These are phyloP conservation scores for Muntiacus muntjak DNA, from an alignment of 2,113 vertebrate genomes.

Conservation along the genomic window DNA sequence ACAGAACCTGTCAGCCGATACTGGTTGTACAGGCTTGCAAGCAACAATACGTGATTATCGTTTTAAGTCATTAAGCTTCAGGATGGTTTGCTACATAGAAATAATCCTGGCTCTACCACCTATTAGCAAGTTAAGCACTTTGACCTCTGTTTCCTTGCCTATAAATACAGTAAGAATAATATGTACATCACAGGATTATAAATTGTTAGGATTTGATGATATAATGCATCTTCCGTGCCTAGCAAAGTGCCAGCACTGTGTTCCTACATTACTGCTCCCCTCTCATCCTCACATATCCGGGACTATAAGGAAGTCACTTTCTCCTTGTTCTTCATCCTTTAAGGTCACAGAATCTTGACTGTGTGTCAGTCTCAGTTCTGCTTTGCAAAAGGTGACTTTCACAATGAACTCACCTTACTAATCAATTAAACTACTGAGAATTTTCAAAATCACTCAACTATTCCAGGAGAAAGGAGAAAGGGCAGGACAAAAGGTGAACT, in stretches of 20 bases:
- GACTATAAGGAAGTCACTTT: not conserved
- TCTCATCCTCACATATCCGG: not conserved
- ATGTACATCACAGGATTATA: not conserved
- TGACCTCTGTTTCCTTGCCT: not conserved
- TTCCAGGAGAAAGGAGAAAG: conserved; percentile 65
- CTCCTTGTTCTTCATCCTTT: not conserved
- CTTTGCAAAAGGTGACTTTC: conserved; percentile 66
- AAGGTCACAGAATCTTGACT: conserved; percentile 40
- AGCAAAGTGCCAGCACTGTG: not conserved
- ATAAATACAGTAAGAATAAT: not conserved
- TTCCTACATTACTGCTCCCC: not conserved
- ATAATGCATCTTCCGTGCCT: not conserved
- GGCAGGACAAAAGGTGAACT: conserved; percentile 66
- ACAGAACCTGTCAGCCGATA: not conserved
- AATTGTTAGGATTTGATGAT: not conserved
- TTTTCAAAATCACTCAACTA: conserved; percentile 71
- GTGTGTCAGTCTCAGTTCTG: conserved; percentile 6
- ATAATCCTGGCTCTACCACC: not conserved
- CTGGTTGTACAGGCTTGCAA: not conserved
- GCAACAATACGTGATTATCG: not conserved
- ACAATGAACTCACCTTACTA: conserved; percentile 62
- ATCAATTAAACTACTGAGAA: conserved; percentile 71
- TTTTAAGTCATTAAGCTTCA: not conserved
- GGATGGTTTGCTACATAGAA: not conserved
- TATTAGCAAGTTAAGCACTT: not conserved